Evolutionary conservation across 2,113 vertebrate species (phyloP).

Genomic region (Pachycephala philippinensis): DNA sequence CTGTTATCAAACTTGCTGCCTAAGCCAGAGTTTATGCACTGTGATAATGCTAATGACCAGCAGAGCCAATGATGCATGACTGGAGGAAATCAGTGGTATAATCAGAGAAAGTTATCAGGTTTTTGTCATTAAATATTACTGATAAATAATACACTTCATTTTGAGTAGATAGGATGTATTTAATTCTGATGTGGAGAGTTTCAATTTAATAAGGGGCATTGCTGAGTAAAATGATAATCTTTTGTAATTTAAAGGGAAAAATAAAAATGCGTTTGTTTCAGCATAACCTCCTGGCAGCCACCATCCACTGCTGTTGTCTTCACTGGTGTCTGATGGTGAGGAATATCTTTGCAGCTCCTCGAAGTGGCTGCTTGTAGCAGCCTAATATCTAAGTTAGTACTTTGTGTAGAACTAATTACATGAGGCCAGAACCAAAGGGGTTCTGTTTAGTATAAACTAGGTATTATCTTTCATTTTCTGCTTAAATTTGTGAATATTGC

Average conservation of each 20-base stretch:
- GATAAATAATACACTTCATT: slow-evolving; percentile 78
- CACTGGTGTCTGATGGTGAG: background rate
- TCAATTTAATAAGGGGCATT: slow-evolving; percentile 70
- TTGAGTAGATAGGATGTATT: slow-evolving; percentile 71
- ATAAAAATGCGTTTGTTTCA: slow-evolving; percentile 65
- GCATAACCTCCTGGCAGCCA: background rate
- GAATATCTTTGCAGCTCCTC: background rate
- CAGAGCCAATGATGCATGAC: slow-evolving; percentile 69
- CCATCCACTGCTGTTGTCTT: slow-evolving; percentile 50
- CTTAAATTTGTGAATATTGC: background rate
- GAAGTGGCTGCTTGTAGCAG: slow-evolving; percentile 21
- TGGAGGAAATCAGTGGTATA: slow-evolving; percentile 74
- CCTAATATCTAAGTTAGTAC: background rate
- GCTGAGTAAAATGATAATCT: slow-evolving; percentile 72
- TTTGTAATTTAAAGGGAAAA: slow-evolving; percentile 70
- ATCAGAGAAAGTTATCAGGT: slow-evolving; percentile 74
- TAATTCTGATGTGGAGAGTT: slow-evolving; percentile 75
- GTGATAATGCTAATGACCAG: slow-evolving; percentile 77
- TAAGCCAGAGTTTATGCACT: slow-evolving; percentile 75
- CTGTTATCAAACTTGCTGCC: slow-evolving; percentile 76
- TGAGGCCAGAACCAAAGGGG: background rate
- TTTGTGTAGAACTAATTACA: background rate
- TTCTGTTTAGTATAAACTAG: background rate
- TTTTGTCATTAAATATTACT: slow-evolving; percentile 81
- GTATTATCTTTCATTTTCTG: background rate